Percentiles rank a stretch among this genome's conserved stretches.
Evolutionary conservation across 2,888 invertebrate genomes (phyloP).

Genomic region (Phlogophora meticulosa): DNA sequence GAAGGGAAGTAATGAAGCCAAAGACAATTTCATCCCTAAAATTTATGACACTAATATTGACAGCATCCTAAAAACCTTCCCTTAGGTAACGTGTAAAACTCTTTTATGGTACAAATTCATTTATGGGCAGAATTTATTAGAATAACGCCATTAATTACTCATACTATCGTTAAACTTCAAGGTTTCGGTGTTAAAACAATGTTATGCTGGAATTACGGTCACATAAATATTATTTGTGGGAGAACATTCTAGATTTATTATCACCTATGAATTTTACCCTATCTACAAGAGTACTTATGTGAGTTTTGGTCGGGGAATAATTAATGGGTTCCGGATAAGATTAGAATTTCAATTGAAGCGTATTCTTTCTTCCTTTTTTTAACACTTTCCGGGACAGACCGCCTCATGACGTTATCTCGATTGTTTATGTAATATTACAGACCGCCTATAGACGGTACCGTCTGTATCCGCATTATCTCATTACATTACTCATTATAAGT

Average conservation of each 20-base stretch:
- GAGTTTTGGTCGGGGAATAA: slow-evolving; percentile 21
- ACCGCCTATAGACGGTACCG: too few species aligned
- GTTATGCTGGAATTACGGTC: slow-evolving; percentile 34
- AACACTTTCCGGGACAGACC: too few species aligned
- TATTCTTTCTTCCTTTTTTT: too few species aligned
- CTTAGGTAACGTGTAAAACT: slow-evolving; percentile 38
- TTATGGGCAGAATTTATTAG: slow-evolving; percentile 47
- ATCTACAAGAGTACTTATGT: slow-evolving; percentile 17
- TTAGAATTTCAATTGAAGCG: neutral
- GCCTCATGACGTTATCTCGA: too few species aligned
- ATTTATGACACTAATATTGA: neutral
- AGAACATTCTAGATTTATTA: slow-evolving; percentile 41
- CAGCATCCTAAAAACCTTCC: slow-evolving; percentile 15
- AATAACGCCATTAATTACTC: slow-evolving; percentile 53
- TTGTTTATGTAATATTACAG: too few species aligned
- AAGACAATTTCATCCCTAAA: neutral
- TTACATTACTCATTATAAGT: too few species aligned
- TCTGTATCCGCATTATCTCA: too few species aligned
- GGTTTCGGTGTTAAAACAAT: slow-evolving; percentile 53
- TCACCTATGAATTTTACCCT: slow-evolving; percentile 28
- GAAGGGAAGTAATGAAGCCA: too few species aligned
- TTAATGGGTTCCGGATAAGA: slow-evolving; percentile 19
- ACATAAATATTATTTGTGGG: slow-evolving; percentile 44
- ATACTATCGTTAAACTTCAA: slow-evolving; percentile 52
- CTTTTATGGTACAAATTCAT: slow-evolving; percentile 53